Conservation (phyloP, 2,113 vertebrate genomes). For the Otis tarda region DNA sequence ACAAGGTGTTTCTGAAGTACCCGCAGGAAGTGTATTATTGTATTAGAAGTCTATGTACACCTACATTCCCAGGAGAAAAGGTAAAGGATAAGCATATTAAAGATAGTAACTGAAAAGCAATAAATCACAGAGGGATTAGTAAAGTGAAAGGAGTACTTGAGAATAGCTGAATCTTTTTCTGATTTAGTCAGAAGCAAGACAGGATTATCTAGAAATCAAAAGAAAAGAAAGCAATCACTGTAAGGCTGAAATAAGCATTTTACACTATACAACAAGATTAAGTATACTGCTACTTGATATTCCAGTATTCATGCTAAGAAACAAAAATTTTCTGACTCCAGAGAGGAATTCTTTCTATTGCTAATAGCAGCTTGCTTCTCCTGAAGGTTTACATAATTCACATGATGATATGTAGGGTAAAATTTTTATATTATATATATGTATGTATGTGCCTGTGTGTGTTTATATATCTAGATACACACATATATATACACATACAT, state of each 20-base stretch:
- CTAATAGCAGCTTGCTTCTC: background rate
- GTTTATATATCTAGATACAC: no score
- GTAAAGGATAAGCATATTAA: background rate
- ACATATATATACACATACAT: no score
- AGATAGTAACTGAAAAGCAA: background rate
- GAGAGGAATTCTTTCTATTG: background rate
- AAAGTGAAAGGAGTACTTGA: background rate
- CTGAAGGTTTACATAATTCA: background rate
- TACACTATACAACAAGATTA: background rate
- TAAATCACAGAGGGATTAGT: background rate
- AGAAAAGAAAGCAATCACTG: background rate
- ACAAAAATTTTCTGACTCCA: background rate
- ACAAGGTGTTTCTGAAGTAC: background rate
- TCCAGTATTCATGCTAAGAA: background rate
- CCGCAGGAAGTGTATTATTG: background rate
- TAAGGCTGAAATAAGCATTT: background rate
- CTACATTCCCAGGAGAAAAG: background rate
- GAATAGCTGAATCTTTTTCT: background rate
- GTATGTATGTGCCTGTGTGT: no score
- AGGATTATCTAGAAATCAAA: background rate
- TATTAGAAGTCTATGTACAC: background rate
- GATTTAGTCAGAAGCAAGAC: background rate
- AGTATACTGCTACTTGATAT: background rate
- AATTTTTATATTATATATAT: background rate
- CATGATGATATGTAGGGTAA: background rate